phyloP scores from a whole-genome alignment of 1,140 invertebrate genomes.

The Drosophila elegans region DNA sequence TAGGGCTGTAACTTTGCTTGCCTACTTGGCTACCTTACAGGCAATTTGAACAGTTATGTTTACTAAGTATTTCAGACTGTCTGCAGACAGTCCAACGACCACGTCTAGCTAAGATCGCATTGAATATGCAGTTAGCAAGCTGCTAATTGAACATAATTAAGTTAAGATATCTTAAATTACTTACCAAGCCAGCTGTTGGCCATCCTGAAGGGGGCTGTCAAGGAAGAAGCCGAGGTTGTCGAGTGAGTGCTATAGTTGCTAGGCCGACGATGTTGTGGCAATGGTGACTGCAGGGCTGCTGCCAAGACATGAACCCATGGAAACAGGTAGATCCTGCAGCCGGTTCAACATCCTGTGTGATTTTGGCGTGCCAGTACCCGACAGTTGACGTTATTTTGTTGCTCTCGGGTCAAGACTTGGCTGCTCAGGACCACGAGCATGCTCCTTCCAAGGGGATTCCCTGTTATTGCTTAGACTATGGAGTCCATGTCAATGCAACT shows the following conservation, averaged over 20 bases:
- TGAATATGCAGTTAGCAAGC: slow-evolving; percentile 55
- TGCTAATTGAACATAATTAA: slow-evolving; percentile 41
- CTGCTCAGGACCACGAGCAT: slow-evolving; percentile 17
- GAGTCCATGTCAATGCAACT: too few relatives aligned
- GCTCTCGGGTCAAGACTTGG: slow-evolving; percentile 59
- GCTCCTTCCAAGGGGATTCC: too few relatives aligned
- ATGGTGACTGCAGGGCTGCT: slow-evolving; percentile 57
- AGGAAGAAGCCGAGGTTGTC: slow-evolving; percentile 24
- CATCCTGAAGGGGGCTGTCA: slow-evolving; percentile 52
- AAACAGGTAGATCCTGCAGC: slow-evolving; percentile 25
- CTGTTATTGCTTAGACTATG: too few relatives aligned
- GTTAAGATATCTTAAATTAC: slow-evolving; percentile 50
- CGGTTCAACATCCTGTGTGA: background rate
- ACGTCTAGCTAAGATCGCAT: slow-evolving; percentile 24
- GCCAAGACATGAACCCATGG: slow-evolving; percentile 77
- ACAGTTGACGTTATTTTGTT: slow-evolving; percentile 6
- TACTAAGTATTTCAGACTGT: too few relatives aligned
- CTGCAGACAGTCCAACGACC: too few relatives aligned
- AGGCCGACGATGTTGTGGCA: background rate
- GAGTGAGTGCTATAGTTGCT: slow-evolving; percentile 16
- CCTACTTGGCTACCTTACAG: too few relatives aligned
- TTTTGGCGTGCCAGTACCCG: background rate
- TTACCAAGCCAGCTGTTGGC: slow-evolving; percentile 61
- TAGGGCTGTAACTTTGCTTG: too few relatives aligned
- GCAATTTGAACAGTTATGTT: too few relatives aligned